Evolutionary conservation across 2,888 invertebrate species (phyloP).

Genomic region (Aleiodes leptofemur): DNA sequence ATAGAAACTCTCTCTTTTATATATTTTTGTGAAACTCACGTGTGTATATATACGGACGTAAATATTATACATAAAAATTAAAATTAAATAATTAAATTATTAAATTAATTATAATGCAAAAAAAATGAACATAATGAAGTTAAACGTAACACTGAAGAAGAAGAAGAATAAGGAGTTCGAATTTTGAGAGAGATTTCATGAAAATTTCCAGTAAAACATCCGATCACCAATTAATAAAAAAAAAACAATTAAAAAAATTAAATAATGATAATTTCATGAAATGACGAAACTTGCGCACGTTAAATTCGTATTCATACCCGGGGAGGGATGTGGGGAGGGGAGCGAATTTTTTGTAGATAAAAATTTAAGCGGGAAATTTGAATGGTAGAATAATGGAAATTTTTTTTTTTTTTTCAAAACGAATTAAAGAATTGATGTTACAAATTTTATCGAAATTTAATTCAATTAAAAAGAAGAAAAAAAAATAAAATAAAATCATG

Average conservation of each 20-base stretch:
- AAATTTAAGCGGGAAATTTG: slow-evolving; percentile 40
- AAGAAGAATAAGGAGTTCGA: too few relatives aligned
- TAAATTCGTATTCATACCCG: slow-evolving; percentile 26
- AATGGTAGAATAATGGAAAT: slow-evolving; percentile 5
- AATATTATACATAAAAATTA: slow-evolving; percentile 54
- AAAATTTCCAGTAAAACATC: slow-evolving; percentile 21
- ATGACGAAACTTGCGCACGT: slow-evolving; percentile 34
- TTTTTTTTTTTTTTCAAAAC: slow-evolving; percentile 15
- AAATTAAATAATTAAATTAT: slow-evolving; percentile 36
- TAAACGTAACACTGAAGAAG: too few relatives aligned
- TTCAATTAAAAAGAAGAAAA: slow-evolving; percentile 41
- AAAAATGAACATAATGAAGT: not conserved
- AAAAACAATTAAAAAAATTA: slow-evolving; percentile 45
- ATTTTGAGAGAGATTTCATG: too few relatives aligned
- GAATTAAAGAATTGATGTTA: slow-evolving; percentile 36
- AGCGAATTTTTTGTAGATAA: slow-evolving; percentile 41
- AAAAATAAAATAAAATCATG: slow-evolving; percentile 35
- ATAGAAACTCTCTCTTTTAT: slow-evolving; percentile 73
- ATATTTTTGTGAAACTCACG: slow-evolving; percentile 75
- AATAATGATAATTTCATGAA: slow-evolving; percentile 31
- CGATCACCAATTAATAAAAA: slow-evolving; percentile 53
- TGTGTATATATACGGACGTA: slow-evolving; percentile 71
- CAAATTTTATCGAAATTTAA: slow-evolving; percentile 46
- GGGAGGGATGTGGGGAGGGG: slow-evolving; percentile 27
- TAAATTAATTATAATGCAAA: slow-evolving; percentile 7